Base-by-base conservation (phyloP, 2,797 vertebrate species). In the Moxostoma hubbsi region DNA sequence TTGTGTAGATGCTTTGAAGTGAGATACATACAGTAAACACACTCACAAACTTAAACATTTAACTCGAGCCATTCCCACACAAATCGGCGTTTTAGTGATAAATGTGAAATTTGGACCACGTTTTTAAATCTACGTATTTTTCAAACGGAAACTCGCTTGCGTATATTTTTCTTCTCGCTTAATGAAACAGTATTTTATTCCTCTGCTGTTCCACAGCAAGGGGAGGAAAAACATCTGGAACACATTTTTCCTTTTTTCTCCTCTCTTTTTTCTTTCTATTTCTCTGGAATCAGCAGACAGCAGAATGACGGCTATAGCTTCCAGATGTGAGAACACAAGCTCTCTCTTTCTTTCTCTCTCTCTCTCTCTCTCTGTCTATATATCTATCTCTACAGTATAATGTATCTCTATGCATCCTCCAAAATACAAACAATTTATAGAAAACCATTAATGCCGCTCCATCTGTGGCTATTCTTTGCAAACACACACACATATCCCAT, bases 211-310 rank as follows among this genome's bases (percentile, higher is more conserved):
- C 87, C 89, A 90, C 87, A 85, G 85, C 77, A 83, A 93, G 89
- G 86, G 86, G 87, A 87, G 91, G 87, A 87, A 91, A 92, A 93
- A 93, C 94, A 95, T 95, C 93, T 95, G 93, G 93, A 95, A 94
- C 85, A 87, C 87, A 93, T 94, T 94, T 92, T 83, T 89, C 87
- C 86, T 67, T 68, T 49, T 79, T 69, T 66, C 67, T 77, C 72
- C 55, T n/a, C 43, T 62, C n/a, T 67, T 76, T 81, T 75, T 70
- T 13, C 86, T 78, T 83, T 87, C 85, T 85, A 91, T 93, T 88
- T 91, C 90, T 86, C 86, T 89, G 85, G 86, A 82, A 89, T 94
- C 89, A 90, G 91, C 90, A 94, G 92, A 93, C 92, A 87, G 89
- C 91, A 92, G 90, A 91, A 90, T 91, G 91, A 91, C 85, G 88